Evolutionary conservation across 2,797 vertebrate genomes (phyloP).

Genomic region (Uromys caudimaculatus): DNA sequence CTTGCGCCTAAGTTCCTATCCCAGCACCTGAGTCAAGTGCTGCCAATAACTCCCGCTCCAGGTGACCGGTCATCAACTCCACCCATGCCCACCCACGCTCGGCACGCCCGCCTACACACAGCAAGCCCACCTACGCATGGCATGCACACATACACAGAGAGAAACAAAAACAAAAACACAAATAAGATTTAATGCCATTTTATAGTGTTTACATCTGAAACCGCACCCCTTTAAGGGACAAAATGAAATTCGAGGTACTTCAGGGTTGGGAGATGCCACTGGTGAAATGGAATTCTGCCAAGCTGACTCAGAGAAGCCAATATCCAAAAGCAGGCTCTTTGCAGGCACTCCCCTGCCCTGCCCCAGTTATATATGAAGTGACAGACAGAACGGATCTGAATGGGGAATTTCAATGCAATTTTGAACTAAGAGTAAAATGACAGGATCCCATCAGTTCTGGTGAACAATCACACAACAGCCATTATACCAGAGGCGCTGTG

Average conservation of each 20-base stretch:
- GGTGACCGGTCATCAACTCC: neutral
- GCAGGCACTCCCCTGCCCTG: neutral
- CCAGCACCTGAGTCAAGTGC: neutral
- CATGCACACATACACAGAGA: neutral
- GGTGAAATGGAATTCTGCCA: neutral
- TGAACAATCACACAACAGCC: neutral
- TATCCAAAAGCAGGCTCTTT: neutral
- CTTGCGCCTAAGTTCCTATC: neutral
- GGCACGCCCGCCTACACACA: no score
- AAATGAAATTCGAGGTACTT: neutral
- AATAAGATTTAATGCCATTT: neutral
- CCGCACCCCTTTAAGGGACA: neutral
- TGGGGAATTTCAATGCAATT: neutral
- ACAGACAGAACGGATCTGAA: neutral
- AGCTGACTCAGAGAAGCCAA: neutral
- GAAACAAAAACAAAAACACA: neutral
- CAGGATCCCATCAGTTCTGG: neutral
- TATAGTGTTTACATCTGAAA: neutral
- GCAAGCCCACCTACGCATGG: no score
- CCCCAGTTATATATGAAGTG: neutral
- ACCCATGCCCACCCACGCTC: neutral
- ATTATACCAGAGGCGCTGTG: rapidly evolving
- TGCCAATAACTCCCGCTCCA: neutral
- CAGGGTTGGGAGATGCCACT: neutral
- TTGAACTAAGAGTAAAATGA: neutral